Percentiles rank a stretch among this genome's conserved stretches.
Conservation (phyloP, 2,113 vertebrate species). For the Geococcyx californianus region DNA sequence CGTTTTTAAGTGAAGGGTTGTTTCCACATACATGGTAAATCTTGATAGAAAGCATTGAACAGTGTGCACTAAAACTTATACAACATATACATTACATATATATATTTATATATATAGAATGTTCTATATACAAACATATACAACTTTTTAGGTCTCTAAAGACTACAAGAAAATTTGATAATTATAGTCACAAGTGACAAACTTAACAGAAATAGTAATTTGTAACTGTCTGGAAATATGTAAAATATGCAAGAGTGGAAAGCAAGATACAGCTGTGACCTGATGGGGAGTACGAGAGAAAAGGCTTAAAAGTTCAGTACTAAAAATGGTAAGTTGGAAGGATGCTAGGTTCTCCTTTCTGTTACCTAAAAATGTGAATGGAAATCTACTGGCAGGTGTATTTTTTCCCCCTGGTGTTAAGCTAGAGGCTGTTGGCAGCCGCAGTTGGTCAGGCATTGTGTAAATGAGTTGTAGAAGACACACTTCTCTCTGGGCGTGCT, state of each 20-base stretch:
- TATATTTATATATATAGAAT: slow-evolving; percentile 84
- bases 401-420: not conserved
- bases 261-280: slow-evolving; percentile 72
- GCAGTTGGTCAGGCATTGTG: not conserved
- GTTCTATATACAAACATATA: slow-evolving; percentile 89
- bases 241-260: slow-evolving; percentile 72
- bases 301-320: slow-evolving; percentile 46
- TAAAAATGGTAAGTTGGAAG: slow-evolving; percentile 63
- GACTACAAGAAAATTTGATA: slow-evolving; percentile 77
- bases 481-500: not conserved
- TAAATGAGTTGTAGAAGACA: not conserved
- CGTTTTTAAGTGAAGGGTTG: slow-evolving; percentile 54
- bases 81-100: slow-evolving; percentile 85
- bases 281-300: slow-evolving; percentile 56
- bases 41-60: slow-evolving; percentile 73
- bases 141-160: slow-evolving; percentile 79
- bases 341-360: slow-evolving; percentile 23
- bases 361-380: slow-evolving; percentile 11
- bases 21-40: slow-evolving; percentile 72
- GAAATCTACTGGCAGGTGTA: not conserved
- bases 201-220: slow-evolving; percentile 75
- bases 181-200: slow-evolving; percentile 77
- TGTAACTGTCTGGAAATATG: slow-evolving; percentile 74
- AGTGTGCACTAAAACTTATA: slow-evolving; percentile 80
- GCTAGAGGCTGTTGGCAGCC: not conserved